Evolutionary conservation across 2,113 vertebrate species (phyloP).

Genomic region (Fukomys damarensis): DNA sequence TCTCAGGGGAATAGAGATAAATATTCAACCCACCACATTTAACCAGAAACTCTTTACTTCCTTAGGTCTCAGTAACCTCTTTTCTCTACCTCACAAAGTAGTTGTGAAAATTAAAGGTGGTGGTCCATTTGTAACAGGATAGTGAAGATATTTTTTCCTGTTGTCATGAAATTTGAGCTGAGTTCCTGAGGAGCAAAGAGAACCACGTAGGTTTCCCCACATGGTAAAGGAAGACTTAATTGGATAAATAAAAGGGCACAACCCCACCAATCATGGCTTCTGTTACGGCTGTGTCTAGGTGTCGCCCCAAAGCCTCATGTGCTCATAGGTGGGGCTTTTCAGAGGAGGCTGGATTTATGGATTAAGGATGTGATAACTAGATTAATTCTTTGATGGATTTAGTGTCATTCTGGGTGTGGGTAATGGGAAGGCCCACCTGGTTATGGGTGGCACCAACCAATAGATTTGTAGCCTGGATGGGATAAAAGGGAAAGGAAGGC

Average conservation of each 20-base stretch:
- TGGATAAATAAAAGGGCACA: not conserved
- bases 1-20: not conserved
- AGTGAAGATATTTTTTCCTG: not conserved
- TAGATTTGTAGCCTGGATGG: not conserved
- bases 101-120: not conserved
- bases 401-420: not conserved
- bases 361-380: not conserved
- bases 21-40: not conserved
- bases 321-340: not conserved
- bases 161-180: not conserved
- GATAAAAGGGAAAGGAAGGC: not conserved
- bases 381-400: not conserved
- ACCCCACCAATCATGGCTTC: not conserved
- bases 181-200: not conserved
- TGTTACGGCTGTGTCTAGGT: not conserved
- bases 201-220: not conserved
- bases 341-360: not conserved
- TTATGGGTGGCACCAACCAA: not conserved
- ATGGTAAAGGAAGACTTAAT: not conserved
- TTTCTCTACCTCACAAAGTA: not conserved
- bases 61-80: not conserved
- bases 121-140: not conserved
- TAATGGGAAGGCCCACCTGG: not conserved
- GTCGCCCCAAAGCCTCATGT: not conserved
- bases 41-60: not conserved